Evolutionary conservation across 35 echinoderm and acorn worm genomes (phyloP), one percentile per base, ranked within the genome.

Genomic region (Apostichopus californicus): DNA sequence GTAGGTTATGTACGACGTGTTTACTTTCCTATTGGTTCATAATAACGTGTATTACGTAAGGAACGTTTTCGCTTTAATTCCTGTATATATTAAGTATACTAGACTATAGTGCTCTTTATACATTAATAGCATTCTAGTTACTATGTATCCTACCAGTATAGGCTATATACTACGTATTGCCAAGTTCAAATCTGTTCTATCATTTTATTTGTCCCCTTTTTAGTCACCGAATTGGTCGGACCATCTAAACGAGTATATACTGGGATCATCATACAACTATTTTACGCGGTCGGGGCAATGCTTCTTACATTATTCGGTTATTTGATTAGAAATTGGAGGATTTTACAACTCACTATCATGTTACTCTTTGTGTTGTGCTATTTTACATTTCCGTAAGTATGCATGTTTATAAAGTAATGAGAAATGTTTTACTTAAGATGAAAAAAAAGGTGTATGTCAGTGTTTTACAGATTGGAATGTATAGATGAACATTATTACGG

Each of bases 211-310:
- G 17, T 86, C 18, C 75, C 15, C 23, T 21, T 90, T 90, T 54
- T 55, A 94, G 93, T 52, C 14, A 94, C 73, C 61, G 93, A 94
- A 64, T 8, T 94, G 26, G 79, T 91, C 4, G 93, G 93, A 83
- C 93, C 93, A 8, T 91, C 88, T 3, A 94, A 94, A 79, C 88
- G 93, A 14, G 65, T 80, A 28, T 52, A 91, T 56, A 88, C 93
- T 4, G 93, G 93, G 18, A 86, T 89, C 8, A 60, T 86, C 11
- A 91, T 94, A 10, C 57, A 87, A 79, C 18, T 91, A 6, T 73
- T 72, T 80, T 94, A 92, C 77, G 60, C 88, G 26, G 18, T 91
- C 15, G 93, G 93, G 6, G 81, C 82, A 78, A 86, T 94, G 78
- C 52, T 87, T 26, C 61, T 94, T 4, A 77, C 93, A 11, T n/a